Conservation (phyloP, 53 echinoderm and acorn worm species). For the Apostichopus leukothele region DNA sequence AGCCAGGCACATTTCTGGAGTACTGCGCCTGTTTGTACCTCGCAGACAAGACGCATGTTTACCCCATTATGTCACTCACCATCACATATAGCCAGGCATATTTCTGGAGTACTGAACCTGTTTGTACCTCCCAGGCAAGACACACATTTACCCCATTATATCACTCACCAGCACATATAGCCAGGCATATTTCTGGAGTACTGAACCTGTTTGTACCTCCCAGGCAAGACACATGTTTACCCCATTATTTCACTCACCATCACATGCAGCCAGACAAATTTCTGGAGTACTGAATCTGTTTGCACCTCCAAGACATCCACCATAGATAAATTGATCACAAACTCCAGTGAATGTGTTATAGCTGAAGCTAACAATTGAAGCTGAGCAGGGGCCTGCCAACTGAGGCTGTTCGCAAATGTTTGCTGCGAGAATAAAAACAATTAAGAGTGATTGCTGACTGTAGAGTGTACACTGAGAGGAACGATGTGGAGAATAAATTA, state of each 20-base stretch:
- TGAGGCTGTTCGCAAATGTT: background rate
- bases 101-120: constrained; percentile 67
- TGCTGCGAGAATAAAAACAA: background rate
- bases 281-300: constrained; percentile 74
- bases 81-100: constrained; percentile 29
- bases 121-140: constrained; percentile 75
- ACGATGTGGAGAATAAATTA: too few relatives aligned
- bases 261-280: constrained; percentile 46
- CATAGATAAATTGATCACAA: constrained; percentile 76
- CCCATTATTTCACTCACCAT: too few relatives aligned
- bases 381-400: background rate
- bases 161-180: background rate
- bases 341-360: constrained; percentile 58
- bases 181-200: constrained; percentile 61
- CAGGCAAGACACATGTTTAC: constrained; percentile 36
- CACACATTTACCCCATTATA: too few relatives aligned
- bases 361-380: background rate
- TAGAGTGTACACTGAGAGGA: too few relatives aligned
- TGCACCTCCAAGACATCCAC: constrained; percentile 83
- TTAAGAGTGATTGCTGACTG: too few relatives aligned
- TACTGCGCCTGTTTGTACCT: constrained; percentile 69
- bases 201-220: constrained; percentile 77
- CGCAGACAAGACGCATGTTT: constrained; percentile 44
- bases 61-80: too few relatives aligned
- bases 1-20: constrained; percentile 57